A percentile compares a stretch with the other conserved stretches of the same genome.
Conservation (phyloP, 2,888 invertebrate species). For the Trypoxylon attenuatum region DNA sequence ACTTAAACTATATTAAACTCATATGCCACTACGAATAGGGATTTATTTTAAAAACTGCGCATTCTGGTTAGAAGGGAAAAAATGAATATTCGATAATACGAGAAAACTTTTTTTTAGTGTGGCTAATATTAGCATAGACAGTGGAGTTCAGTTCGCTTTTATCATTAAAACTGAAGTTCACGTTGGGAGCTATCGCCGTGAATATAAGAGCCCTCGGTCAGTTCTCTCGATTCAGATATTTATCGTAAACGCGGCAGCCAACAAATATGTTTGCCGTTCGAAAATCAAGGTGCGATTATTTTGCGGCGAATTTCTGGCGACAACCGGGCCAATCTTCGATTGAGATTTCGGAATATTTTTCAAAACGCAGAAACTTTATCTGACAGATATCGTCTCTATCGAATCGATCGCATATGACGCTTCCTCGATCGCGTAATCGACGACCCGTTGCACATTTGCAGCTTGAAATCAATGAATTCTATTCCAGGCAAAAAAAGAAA, state of each 20-base stretch:
- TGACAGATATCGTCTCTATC: background rate
- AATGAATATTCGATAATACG: background rate
- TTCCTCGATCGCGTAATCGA: background rate
- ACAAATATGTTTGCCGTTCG: slow-evolving; percentile 6
- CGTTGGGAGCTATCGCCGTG: background rate
- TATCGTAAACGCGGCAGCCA: background rate
- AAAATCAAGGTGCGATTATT: background rate
- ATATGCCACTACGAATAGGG: too few species aligned
- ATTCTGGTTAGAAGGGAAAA: too few species aligned
- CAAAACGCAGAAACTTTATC: background rate
- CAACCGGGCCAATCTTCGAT: background rate
- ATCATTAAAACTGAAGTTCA: too few species aligned
- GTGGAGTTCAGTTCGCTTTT: too few species aligned
- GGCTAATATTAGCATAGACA: background rate
- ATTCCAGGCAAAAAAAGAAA: too few species aligned
- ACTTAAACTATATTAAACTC: too few species aligned
- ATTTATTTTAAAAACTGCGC: too few species aligned
- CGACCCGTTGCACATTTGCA: too few species aligned
- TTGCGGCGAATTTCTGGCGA: background rate
- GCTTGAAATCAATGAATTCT: too few species aligned
- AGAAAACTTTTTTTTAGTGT: background rate
- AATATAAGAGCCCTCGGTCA: background rate
- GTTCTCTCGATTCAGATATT: background rate
- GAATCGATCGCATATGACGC: background rate
- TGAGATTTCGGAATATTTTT: too few species aligned